phyloP scores from a whole-genome alignment of 2,113 vertebrate species.

The Seriola dumerili region DNA sequence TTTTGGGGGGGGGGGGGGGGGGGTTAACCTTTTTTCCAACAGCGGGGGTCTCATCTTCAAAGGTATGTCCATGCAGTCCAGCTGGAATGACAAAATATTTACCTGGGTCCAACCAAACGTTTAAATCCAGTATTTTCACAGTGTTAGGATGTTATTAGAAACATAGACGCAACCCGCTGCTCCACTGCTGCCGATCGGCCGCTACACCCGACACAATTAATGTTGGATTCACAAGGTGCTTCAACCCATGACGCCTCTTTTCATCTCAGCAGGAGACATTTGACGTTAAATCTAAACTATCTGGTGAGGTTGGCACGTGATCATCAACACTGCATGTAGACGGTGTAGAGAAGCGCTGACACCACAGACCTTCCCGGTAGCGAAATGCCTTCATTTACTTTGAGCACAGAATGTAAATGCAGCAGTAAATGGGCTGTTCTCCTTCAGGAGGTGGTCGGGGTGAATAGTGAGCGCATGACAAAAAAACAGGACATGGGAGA shows the following conservation, averaged over 20 bases:
- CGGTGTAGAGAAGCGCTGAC: too few species aligned
- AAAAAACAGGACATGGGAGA: too few species aligned
- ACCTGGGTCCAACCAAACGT: not conserved
- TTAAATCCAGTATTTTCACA: not conserved
- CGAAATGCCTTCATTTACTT: too few species aligned
- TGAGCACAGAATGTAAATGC: too few species aligned
- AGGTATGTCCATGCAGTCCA: constrained; percentile 20
- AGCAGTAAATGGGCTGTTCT: too few species aligned
- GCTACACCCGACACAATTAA: not conserved
- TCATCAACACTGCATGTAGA: not conserved
- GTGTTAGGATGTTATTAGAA: not conserved
- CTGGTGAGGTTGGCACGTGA: not conserved
- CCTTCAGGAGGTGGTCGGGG: too few species aligned
- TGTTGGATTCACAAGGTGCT: not conserved
- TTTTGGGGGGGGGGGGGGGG: not conserved
- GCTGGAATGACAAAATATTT: constrained; percentile 16
- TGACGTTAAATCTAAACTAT: not conserved
- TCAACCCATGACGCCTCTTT: not conserved
- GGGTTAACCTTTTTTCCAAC: constrained; percentile 11
- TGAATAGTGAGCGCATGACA: too few species aligned
- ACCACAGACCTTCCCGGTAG: too few species aligned
- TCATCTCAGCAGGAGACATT: not conserved
- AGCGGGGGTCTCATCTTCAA: constrained; percentile 48
- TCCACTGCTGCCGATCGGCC: not conserved
- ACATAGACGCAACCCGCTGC: not conserved